Percentiles rank a stretch among this genome's conserved stretches.
Conservation (phyloP, 2,797 vertebrate genomes). For the Phyllotis vaccarum region DNA sequence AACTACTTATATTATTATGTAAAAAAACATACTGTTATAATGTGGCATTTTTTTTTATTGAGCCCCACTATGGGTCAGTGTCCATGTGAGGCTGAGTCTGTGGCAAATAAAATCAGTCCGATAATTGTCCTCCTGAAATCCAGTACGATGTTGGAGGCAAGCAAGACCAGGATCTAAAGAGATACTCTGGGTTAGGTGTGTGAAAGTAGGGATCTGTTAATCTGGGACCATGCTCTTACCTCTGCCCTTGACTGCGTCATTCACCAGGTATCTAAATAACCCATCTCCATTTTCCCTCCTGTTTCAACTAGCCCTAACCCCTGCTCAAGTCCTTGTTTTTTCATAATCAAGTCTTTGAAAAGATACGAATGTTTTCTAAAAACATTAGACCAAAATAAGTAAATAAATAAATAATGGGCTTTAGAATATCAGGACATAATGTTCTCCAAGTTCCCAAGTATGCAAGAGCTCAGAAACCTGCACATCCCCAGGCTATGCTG, state of each 20-base stretch:
- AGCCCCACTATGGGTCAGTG: not conserved
- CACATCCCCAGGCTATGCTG: too few relatives aligned
- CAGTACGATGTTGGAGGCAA: not conserved
- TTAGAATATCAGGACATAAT: not conserved
- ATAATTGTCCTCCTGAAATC: not conserved
- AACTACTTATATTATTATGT: not conserved
- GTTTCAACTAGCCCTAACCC: not conserved
- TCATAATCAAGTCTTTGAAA: not conserved
- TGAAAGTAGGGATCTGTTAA: not conserved
- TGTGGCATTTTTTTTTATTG: not conserved
- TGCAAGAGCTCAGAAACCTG: not conserved
- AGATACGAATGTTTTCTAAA: constrained; percentile 17
- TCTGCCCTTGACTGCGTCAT: not conserved
- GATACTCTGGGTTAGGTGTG: not conserved
- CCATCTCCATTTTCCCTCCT: not conserved
- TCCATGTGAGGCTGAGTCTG: not conserved
- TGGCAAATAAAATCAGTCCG: too few relatives aligned
- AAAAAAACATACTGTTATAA: not conserved
- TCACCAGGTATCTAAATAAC: not conserved
- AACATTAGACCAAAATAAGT: not conserved
- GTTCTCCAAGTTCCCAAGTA: not conserved
- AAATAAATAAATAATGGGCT: not conserved
- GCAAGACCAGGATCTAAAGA: not conserved
- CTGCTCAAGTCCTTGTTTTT: not conserved
- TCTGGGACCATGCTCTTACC: not conserved